Evolutionary conservation across 92 coral and sea anemone species (phyloP), one percentile per base, ranked within the genome.

Genomic region (Parazoanthus darwini): DNA sequence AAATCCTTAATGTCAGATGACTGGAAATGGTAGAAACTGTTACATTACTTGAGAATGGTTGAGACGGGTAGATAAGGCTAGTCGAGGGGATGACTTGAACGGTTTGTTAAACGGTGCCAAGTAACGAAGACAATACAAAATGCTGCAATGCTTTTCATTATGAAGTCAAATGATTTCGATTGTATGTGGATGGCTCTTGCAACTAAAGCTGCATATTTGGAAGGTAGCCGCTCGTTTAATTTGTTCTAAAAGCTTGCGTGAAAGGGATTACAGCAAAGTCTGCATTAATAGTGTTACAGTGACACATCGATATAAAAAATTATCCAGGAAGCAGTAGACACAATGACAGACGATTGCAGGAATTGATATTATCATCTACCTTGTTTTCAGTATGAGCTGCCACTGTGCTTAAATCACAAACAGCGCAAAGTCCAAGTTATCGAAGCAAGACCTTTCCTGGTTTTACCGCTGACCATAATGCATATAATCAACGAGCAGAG

Each of bases 401-500:
- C 96, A 9, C 16, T 94, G 20, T 56, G 86, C 26, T 90, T 94
- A 74, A 89, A 92, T 74, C 91, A 94, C 70, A 94, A 91, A 78
- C 86, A 88, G 92, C 43, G 59, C 54, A 59, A 88, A 63, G 98
- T 92, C 43, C 85, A 86, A 35, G 94, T 91, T 63, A 88, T 91
- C 36, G 95, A 91, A 46, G 94, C 92, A 9, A 91, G 88, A 25
- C 96, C 98, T 18, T 94, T 97, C 88, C 81, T 97, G 33, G 81
- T 95, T 4, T 68, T 96, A 10, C 99, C 99, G 74, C 70, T 95
- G 86, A 95, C 97, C 71, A 87, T 97, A 20, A 88, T 92, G 72
- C 99, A 97, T 79, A 88, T 94, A 58, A 92, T 97, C 56, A 94
- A 97, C 74, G 94, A 94, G 43, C 87, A 91, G 71, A 97, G 99